Evolutionary conservation across 1,140 invertebrate species (phyloP), one percentile per base, ranked within the genome.

Genomic region (Telenomus remus): DNA sequence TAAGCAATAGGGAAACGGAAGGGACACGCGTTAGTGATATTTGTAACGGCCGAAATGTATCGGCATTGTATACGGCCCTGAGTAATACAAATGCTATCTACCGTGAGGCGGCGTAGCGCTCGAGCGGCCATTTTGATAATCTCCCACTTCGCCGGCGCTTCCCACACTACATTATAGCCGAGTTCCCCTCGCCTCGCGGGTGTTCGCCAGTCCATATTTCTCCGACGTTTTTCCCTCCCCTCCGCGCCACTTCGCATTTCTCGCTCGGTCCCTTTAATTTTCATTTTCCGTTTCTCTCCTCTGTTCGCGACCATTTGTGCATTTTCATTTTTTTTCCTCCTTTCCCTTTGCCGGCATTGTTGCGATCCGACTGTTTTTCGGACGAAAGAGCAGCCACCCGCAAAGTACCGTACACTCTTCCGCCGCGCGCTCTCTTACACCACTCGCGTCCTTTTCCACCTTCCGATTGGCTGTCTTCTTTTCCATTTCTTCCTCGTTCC

Each of bases 71-170:
- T 66, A 69, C 72, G 72, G 72, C 72, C 64, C 72, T 75, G 72
- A 70, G 60, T 64, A 70, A 60, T 66, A 70, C 65, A 47, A 76
- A 64, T 76, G 63, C 72, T 76, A 76, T 63, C 60, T 12, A 60
- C 79, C 79, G 80, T 79, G 79, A 81, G 80, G 81, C 82, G 83
- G 81, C 82, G 84, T 84, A 80, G 81, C 81, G 83, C 75, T 83
- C 81, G 82, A 79, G 84, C 85, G 84, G 85, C 85, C 84, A 86
- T 86, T 86, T 86, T 86, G 84, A 86, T 86, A 85, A 86, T 85
- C 84, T 84, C 84, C 84, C 81, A 84, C 84, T 81, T 64, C 54
- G 68, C 63, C 47, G 61, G 46, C 63, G 64, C 78, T 75, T 77
- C 77, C 56, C 53, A 63, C 59, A 70, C 75, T 74, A 64, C 57